phyloP scores from a whole-genome alignment of 2,797 vertebrate genomes.

The Parambassis ranga region DNA sequence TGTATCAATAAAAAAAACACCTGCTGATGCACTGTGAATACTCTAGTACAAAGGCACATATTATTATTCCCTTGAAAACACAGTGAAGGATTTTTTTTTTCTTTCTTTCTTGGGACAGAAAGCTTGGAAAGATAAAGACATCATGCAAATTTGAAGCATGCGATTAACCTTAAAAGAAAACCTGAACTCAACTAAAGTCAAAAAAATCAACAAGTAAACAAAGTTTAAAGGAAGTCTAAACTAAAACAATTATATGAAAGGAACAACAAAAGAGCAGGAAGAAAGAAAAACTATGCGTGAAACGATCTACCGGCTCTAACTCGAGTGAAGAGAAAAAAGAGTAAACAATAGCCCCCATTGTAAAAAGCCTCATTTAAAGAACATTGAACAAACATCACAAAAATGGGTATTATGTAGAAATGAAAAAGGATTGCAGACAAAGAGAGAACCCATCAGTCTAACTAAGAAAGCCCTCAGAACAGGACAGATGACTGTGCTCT shows the following conservation, averaged over 20 bases:
- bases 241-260: conserved; percentile 77
- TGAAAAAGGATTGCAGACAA: conserved; percentile 82
- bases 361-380: conserved; percentile 79
- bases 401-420: conserved; percentile 80
- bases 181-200: conserved; percentile 66
- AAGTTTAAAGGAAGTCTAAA: conserved; percentile 61
- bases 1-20: conserved; percentile 57
- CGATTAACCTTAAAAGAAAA: conserved; percentile 84
- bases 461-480: conserved; percentile 86
- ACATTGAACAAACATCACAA: conserved; percentile 84
- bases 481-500: conserved; percentile 87
- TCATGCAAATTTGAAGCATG: conserved; percentile 97
- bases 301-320: conserved; percentile 75
- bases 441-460: conserved; percentile 86
- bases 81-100: conserved; percentile 75
- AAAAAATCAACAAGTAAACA: conserved; percentile 74
- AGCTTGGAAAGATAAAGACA: conserved; percentile 85
- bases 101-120: conserved; percentile 79
- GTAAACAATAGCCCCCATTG: conserved; percentile 78
- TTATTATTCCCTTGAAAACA: conserved; percentile 87
- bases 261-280: conserved; percentile 65
- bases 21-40: conserved; percentile 86
- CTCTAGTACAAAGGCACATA: conserved; percentile 85
- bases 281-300: conserved; percentile 68
- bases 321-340: conserved; percentile 67